Base-by-base conservation (phyloP, 2,113 vertebrate species). In the Electrona antarctica region DNA sequence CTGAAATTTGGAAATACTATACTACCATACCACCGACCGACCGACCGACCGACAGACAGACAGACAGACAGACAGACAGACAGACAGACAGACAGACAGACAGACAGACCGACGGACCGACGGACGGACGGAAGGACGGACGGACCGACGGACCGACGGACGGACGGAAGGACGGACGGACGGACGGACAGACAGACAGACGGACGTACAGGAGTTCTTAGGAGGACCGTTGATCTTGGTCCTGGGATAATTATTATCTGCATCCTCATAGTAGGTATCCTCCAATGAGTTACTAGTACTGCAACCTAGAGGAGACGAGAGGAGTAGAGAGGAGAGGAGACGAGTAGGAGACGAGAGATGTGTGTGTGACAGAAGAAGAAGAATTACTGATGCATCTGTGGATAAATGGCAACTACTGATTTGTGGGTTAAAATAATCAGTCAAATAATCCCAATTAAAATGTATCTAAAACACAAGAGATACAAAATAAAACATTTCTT, bases 241-340 rank as follows among this genome's bases (percentile, higher is more conserved):
- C n/a, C 87, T 67, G 0, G 97, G 96, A 80, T 99, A 99, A 89
- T 93, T 98, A 88, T 95, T 94, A 84, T 99, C 98, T 29, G 98
- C 97, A 13, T 99, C 98, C 87, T 99, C 98, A 0, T 99, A 99
- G 85, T 98, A 99, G 33, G 94, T 94, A 0, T 99, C 97, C 82
- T 96, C 93, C 0, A 96, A 92, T 2, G 96, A 98, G 84, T 96
- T 96, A 77, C 95, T 97, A 76, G 94, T 96, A 77, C 95, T 97
- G 77, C 93, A 95, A 84, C 95, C 97, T 98, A 8, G 70, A 81
- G 51, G 73, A 79, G 86, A 67, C 46, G 12, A 68, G 48, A 69
- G 41, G 49, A 10, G n/a, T 66, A 13, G 12, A 68, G 48, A 69
- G 41, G 49, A 8, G 70, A 81, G 51, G 73, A 79, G 86, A 67